Base-by-base conservation (phyloP, 2,113 vertebrate genomes). In the Pelecanus crispus region DNA sequence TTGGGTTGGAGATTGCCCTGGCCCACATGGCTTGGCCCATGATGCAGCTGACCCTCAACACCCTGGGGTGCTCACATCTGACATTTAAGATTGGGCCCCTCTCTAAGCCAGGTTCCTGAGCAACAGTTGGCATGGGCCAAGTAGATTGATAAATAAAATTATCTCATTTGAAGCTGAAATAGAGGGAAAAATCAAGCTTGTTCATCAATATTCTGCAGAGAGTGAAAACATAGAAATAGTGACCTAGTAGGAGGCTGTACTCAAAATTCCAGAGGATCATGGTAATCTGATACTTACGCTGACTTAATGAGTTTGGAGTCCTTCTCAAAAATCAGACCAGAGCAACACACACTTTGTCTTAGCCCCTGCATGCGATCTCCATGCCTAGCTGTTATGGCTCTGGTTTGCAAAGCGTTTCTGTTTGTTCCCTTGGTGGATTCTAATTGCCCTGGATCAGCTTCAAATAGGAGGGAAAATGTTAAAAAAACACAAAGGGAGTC, bases 251-350 rank as follows among this genome's bases (percentile, higher is more conserved):
- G 22, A 88, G 63, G 42, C 42, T 92, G 17, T 53, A 67, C 26
- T 79, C 26, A 84, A 29, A 95, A 89, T 94, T 94, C 81, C 72
- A 74, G 77, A 52, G 31, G 42, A 77, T 78, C 65, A 18, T 17
- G 28, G 82, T 53, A 94, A 95, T 73, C 53, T 79, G 38, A 81
- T 84, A 75, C 38, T 72, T 63, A 28, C 34, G 56, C 38, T 92
- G 85, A 86, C 31, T 63, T 87, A 53, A 42, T 47, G 40, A 44
- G 49, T 72, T 75, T 78, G 56, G 66, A 94, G 81, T 34, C 66
- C 47, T 91, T 66, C 55, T 0, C 21, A 58, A 75, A 53, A 84
- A 66, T 22, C 45, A 59, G 58, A 86, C 16, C 42, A 67, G 47
- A 79, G 92, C 36, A 86, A 47, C 36, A 44, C 34, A 52, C 18